Evolutionary conservation across 2,113 vertebrate genomes (phyloP).

Genomic region (Sitta europaea): DNA sequence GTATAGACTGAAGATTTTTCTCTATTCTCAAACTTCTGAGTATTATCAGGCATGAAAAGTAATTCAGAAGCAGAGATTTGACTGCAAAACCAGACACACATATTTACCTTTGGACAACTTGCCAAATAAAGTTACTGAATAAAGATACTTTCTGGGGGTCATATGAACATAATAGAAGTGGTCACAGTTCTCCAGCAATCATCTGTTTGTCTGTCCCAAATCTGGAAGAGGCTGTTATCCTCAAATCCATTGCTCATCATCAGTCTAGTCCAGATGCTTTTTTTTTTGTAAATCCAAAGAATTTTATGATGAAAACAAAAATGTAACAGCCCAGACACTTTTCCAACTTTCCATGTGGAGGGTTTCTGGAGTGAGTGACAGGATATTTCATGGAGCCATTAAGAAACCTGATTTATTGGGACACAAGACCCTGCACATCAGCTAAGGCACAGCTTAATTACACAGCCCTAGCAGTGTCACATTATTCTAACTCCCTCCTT

Average conservation of each 20-base stretch:
- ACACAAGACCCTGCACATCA: neutral
- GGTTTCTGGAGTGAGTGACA: neutral
- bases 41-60: neutral
- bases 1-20: neutral
- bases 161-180: neutral
- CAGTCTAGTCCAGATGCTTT: neutral
- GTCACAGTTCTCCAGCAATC: neutral
- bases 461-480: neutral
- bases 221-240: neutral
- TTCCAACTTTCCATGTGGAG: neutral
- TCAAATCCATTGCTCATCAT: neutral
- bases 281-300: neutral
- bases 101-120: neutral
- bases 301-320: neutral
- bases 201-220: neutral
- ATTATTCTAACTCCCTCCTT: neutral
- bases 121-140: neutral
- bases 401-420: neutral
- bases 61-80: neutral
- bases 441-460: neutral
- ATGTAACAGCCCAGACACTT: neutral
- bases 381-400: neutral
- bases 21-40: neutral
- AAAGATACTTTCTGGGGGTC: neutral
- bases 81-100: neutral